Evolutionary conservation across 2,888 invertebrate species (phyloP).

Genomic region (Hemithea aestivaria): DNA sequence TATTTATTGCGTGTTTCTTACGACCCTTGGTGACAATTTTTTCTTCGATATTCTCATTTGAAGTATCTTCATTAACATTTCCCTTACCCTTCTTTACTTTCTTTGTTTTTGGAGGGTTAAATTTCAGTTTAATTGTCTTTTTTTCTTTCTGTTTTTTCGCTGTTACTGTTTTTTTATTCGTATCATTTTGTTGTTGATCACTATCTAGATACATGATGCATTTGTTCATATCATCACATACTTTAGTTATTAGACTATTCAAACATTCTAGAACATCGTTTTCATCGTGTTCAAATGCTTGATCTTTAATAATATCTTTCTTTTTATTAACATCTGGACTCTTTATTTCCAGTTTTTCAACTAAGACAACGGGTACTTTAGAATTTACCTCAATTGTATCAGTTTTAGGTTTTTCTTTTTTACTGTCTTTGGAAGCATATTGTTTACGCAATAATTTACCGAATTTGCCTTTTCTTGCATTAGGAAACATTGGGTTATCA

Average conservation of each 20-base stretch:
- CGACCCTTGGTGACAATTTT: no score
- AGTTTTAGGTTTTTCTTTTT: constrained; percentile 29
- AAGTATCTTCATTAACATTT: no score
- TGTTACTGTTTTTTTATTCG: no score
- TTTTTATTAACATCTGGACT: constrained; percentile 50
- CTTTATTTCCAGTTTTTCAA: constrained; percentile 51
- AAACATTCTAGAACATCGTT: constrained; percentile 51
- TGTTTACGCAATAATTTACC: no score
- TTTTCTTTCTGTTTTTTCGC: no score
- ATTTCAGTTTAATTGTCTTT: no score
- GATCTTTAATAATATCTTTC: constrained; percentile 32
- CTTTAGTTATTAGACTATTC: constrained; percentile 51
- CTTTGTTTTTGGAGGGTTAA: no score
- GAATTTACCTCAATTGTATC: constrained; percentile 47
- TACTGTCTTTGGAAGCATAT: constrained; percentile 7
- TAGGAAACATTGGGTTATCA: constrained; percentile 43
- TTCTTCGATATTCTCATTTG: no score
- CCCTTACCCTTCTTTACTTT: no score
- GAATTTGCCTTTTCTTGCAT: constrained; percentile 27
- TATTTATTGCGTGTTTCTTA: no score
- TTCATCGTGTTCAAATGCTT: constrained; percentile 33
- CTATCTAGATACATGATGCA: constrained; percentile 35
- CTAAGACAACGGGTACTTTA: constrained; percentile 29
- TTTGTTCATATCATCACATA: constrained; percentile 51
- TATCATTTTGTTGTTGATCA: background rate